Base-by-base conservation (phyloP, 2,113 vertebrate genomes). In the Crotalus horridus region DNA sequence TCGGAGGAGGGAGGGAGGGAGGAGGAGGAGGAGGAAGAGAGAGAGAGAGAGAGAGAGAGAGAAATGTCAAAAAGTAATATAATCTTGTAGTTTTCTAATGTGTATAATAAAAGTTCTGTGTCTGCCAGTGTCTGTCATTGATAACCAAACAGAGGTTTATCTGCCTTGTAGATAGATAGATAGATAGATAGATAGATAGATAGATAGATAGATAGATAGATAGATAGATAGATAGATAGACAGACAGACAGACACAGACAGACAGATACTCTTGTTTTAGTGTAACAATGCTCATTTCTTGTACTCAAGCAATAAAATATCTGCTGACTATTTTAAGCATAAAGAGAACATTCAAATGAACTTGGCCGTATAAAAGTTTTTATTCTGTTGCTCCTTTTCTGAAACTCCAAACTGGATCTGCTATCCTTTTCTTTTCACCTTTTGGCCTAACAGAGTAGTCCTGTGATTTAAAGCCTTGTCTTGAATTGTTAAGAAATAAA, bases 311-410 rank as follows among this genome's bases (percentile, higher is more conserved):
- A 95, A 92, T 87, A 46, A 94, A 94, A 92, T 97, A 96, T 95
- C 96, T 90, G 85, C 95, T 94, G 96, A 96, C 94, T 95, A 95
- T 95, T 94, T 88, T 59, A 91, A 74, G 95, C 90, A 94, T 95
- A 96, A 96, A 97, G 95, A 93, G 94, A 97, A 93, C 92, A 88
- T 94, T 96, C 95, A 90, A 95, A 92, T 96, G 95, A 95, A 97
- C 91, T 94, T 97, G 96, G 95, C 95, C 95, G 95, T 92, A 46
- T 94, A 95, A 96, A 95, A 96, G 89, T 94, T 95, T 94, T 89
- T 69, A 90, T 64, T 95, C 91, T 90, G 17, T 85, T 90, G 15
- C 86, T 91, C 54, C 87, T 94, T 96, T 97, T 94, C 96, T 95
- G 95, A 95, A 93, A 85, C 56, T 85, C 43, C 87, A 81, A 74